Conservation (phyloP, 2,797 vertebrate species). For the Benthosema pterotum region DNA sequence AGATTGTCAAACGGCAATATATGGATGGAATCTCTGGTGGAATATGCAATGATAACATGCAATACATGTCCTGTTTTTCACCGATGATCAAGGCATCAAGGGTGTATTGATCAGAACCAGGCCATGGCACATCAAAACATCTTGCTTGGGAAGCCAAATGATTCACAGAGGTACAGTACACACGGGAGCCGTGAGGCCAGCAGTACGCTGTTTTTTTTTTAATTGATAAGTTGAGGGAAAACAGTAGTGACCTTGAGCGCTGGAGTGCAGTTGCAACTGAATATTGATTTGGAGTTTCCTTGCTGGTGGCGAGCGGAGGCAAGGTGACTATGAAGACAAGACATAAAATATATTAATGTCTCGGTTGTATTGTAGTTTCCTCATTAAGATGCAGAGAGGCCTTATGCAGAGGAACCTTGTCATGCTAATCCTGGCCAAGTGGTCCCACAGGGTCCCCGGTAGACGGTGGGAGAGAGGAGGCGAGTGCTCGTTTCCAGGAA, state of each 20-base stretch:
- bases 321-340: constrained; percentile 67
- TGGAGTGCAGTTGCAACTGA: constrained; percentile 61
- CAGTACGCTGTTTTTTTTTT: constrained; percentile 53
- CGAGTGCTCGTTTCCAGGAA: constrained; percentile 52
- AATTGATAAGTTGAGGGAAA: constrained; percentile 72
- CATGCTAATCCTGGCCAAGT: constrained; percentile 76
- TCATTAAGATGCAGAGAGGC: constrained; percentile 75
- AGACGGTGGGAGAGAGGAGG: constrained; percentile 44
- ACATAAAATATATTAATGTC: constrained; percentile 73
- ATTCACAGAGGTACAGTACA: constrained; percentile 32
- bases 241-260: constrained; percentile 74
- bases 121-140: constrained; percentile 21
- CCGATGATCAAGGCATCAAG: constrained; percentile 31
- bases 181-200: constrained; percentile 35
- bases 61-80: constrained; percentile 17
- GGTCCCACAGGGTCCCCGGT: constrained; percentile 65
- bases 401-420: constrained; percentile 67
- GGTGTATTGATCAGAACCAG: constrained; percentile 27
- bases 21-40: background rate
- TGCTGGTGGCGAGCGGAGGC: constrained; percentile 78
- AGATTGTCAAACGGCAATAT: constrained; percentile 9
- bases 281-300: constrained; percentile 81
- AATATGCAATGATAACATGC: constrained; percentile 28
- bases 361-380: constrained; percentile 68
- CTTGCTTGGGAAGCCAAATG: constrained; percentile 17